Conservation (phyloP, 30 jellyfish, hydroid and myxozoan species). For the Aurelia aurita region DNA sequence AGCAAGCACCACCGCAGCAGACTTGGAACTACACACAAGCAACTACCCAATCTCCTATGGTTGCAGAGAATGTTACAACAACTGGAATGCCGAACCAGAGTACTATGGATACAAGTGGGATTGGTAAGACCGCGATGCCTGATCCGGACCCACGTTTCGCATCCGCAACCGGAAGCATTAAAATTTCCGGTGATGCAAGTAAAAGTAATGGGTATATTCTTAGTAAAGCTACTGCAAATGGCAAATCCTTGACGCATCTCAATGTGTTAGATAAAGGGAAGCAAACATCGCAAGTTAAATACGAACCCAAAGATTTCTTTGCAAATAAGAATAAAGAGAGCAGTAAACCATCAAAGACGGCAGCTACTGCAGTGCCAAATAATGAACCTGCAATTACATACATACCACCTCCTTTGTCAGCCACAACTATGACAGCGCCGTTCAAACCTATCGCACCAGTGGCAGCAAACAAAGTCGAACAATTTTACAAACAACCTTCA, state of each 20-base stretch:
- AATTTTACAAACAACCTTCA: constrained; percentile 28
- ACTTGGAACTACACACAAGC: constrained; percentile 4
- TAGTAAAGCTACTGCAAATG: constrained; percentile 93
- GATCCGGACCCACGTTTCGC: constrained; percentile 86
- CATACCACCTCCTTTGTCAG: constrained; percentile 21
- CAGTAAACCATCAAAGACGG: constrained; percentile 3
- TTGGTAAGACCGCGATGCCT: constrained; percentile 95
- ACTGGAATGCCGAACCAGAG: constrained; percentile 46
- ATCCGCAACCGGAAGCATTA: constrained; percentile 81
- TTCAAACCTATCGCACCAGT: constrained; percentile 45
- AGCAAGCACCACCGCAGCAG: constrained; percentile 2
- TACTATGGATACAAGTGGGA: constrained; percentile 70
- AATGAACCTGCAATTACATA: constrained; percentile 31
- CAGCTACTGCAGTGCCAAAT: constrained; percentile 38
- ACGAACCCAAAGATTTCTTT: constrained; percentile 12
- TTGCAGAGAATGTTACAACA: constrained; percentile 13
- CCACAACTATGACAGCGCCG: constrained; percentile 28
- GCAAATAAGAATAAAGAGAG: constrained; percentile 20
- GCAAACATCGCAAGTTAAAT: constrained; percentile 55
- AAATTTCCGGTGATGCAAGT: constrained; percentile 81
- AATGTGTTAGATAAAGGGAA: constrained; percentile 46
- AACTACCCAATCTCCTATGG: constrained; percentile 10
- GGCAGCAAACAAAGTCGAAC: constrained; percentile 21
- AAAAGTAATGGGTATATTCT: constrained; percentile 80
- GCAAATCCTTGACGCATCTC: constrained; percentile 64